Percentiles rank a stretch among this genome's conserved stretches.
Evolutionary conservation across 2,113 vertebrate species (phyloP).

Genomic region (Zapus hudsonius): DNA sequence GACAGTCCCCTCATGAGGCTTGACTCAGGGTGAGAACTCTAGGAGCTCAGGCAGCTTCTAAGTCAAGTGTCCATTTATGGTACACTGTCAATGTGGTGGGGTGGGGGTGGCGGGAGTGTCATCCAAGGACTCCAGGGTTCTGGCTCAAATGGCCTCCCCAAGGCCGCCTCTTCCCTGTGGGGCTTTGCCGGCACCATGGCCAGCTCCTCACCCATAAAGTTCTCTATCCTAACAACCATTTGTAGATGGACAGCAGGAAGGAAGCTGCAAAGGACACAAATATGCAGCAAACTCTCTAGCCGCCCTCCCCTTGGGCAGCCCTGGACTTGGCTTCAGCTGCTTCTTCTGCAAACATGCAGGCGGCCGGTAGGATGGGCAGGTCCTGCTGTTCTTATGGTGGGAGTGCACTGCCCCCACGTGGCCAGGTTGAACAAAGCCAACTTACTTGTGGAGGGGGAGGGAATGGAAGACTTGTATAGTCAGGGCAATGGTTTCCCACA

Average conservation of each 20-base stretch:
- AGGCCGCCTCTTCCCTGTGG: background rate
- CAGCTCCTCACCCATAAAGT: background rate
- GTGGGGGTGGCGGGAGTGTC: background rate
- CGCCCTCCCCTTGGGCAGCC: background rate
- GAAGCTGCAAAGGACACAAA: background rate
- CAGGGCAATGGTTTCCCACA: background rate
- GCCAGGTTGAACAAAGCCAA: background rate
- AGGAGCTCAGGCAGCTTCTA: background rate
- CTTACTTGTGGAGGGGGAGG: background rate
- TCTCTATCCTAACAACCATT: background rate
- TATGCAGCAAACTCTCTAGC: background rate
- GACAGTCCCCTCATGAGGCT: background rate
- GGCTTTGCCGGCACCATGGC: background rate
- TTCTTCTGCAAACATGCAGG: background rate
- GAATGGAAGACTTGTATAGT: background rate
- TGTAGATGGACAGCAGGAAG: background rate
- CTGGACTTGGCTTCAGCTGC: background rate
- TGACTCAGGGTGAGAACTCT: background rate
- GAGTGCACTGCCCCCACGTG: slow-evolving; percentile 45
- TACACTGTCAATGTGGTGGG: too few species aligned
- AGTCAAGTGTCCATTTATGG: too few species aligned
- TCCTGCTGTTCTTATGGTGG: background rate
- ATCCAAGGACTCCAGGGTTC: background rate
- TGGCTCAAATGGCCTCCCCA: background rate
- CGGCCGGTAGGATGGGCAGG: background rate